Evolutionary conservation across 2,113 vertebrate species (phyloP).

Genomic region (Sceloporus tristichus): DNA sequence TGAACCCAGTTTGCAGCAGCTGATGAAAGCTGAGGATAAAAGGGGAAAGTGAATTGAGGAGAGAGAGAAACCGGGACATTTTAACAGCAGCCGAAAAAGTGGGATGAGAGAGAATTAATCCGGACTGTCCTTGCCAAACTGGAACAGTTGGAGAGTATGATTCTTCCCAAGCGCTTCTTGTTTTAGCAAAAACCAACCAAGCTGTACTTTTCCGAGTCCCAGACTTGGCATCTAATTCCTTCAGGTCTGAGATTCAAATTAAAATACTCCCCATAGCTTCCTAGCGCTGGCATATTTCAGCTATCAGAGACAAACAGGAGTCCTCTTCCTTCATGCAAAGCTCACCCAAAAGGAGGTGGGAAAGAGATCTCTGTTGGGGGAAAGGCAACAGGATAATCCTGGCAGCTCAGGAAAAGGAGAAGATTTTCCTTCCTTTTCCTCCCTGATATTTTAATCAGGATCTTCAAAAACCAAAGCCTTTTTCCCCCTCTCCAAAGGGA

Average conservation of each 20-base stretch:
- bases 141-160: not conserved
- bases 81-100: too few relatives aligned
- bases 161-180: not conserved
- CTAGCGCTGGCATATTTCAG: not conserved
- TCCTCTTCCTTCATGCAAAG: not conserved
- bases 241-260: not conserved
- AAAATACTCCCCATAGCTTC: not conserved
- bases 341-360: too few relatives aligned
- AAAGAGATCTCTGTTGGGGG: not conserved
- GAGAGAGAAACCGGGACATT: too few relatives aligned
- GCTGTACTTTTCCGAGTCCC: not conserved
- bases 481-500: not conserved
- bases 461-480: not conserved
- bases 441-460: not conserved
- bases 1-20: too few relatives aligned
- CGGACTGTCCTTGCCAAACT: too few relatives aligned
- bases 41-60: too few relatives aligned
- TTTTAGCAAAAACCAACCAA: not conserved
- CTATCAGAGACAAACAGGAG: not conserved
- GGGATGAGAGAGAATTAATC: too few relatives aligned
- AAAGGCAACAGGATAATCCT: not conserved
- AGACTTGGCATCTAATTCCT: not conserved
- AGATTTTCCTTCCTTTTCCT: not conserved
- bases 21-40: too few relatives aligned
- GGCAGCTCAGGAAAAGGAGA: not conserved